Percentiles rank a stretch among this genome's conserved stretches.
Evolutionary conservation across 2,797 vertebrate genomes (phyloP).

Genomic region (Oreortyx pictus): DNA sequence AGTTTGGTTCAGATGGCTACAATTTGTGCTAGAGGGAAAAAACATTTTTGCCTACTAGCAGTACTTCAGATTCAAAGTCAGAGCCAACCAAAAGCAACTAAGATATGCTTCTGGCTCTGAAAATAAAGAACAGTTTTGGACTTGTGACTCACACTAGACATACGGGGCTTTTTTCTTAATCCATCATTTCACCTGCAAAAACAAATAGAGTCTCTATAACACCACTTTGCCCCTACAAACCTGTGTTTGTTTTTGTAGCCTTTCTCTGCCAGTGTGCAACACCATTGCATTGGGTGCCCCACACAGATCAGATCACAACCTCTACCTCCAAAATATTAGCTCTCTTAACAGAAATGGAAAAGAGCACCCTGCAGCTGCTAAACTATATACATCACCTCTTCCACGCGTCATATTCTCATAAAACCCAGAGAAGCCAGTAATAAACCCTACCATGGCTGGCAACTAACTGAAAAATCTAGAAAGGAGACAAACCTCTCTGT

Average conservation of each 20-base stretch:
- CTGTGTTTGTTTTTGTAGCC: rapidly evolving
- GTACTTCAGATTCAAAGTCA: slow-evolving; percentile 7
- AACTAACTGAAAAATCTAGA: not conserved
- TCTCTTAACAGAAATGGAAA: not conserved
- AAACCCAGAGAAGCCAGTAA: not conserved
- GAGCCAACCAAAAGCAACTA: not conserved
- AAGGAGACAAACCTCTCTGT: not conserved
- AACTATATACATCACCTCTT: not conserved
- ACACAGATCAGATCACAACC: not conserved
- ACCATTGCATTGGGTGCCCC: not conserved
- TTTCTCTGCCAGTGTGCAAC: not conserved
- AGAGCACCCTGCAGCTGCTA: not conserved
- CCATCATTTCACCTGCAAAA: not conserved
- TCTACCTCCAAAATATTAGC: not conserved
- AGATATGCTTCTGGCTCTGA: not conserved
- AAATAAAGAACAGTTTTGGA: not conserved
- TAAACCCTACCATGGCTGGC: rapidly evolving
- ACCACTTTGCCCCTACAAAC: not conserved
- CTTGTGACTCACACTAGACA: not conserved
- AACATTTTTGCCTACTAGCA: slow-evolving; percentile 26
- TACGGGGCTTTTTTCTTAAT: not conserved
- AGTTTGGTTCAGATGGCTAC: not conserved
- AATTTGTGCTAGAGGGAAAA: slow-evolving; percentile 29
- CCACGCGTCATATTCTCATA: not conserved
- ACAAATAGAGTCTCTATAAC: not conserved